phyloP scores from a whole-genome alignment of 2,113 vertebrate species.

The Daubentonia madagascariensis region DNA sequence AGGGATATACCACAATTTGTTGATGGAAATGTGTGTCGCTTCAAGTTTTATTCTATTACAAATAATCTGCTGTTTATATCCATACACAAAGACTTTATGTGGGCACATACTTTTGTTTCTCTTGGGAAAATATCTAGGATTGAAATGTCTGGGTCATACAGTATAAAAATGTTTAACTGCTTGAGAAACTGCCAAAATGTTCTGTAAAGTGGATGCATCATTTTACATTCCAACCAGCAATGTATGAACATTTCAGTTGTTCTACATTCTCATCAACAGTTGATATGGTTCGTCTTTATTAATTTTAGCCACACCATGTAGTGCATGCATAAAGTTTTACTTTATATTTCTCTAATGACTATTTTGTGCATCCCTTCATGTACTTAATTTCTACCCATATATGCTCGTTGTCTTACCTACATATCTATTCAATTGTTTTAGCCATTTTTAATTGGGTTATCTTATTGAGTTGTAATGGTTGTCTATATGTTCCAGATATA shows the following conservation, averaged over 20 bases:
- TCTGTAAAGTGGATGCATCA: not conserved
- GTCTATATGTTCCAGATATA: not conserved
- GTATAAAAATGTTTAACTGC: not conserved
- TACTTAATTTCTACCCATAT: not conserved
- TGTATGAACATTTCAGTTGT: not conserved
- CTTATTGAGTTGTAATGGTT: not conserved
- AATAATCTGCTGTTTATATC: not conserved
- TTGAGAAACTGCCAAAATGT: not conserved
- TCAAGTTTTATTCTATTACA: not conserved
- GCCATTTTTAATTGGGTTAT: not conserved
- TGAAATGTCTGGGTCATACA: not conserved
- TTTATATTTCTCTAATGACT: not conserved
- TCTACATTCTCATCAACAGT: not conserved
- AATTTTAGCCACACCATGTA: not conserved
- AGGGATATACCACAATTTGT: not conserved
- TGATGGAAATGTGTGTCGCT: not conserved
- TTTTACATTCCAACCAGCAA: not conserved
- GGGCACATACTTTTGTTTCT: not conserved
- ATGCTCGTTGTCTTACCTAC: not conserved
- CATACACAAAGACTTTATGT: not conserved
- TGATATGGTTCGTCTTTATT: not conserved
- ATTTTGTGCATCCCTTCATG: not conserved
- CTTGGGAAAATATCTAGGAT: not conserved
- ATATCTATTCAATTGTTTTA: not conserved
- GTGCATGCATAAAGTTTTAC: rapidly evolving